These are phyloP conservation scores for Scomber japonicus DNA, from an alignment of 2,113 vertebrate genomes.

Conservation along the genomic window DNA sequence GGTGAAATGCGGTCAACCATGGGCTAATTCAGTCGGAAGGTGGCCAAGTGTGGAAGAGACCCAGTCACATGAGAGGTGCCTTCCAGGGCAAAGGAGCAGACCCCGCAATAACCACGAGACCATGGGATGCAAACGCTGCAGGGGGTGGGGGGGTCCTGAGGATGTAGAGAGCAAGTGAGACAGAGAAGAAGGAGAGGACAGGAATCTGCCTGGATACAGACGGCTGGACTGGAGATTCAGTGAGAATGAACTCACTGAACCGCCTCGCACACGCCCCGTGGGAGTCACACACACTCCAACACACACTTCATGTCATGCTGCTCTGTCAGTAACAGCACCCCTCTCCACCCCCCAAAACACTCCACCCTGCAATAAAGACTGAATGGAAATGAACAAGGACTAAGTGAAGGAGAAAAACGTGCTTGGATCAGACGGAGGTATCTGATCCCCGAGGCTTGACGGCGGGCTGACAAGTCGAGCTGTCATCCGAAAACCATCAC, in stretches of 20 bases:
- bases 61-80: constrained; percentile 45
- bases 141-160: constrained; percentile 28
- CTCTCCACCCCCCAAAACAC: background rate
- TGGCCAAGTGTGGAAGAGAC: constrained; percentile 53
- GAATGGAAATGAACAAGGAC: constrained; percentile 35
- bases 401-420: constrained; percentile 39
- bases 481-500: constrained; percentile 21
- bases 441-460: constrained; percentile 47
- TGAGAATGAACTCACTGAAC: constrained; percentile 57
- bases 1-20: constrained; percentile 41
- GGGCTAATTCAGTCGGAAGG: constrained; percentile 30
- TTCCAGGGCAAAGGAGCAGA: constrained; percentile 32
- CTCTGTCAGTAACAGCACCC: background rate
- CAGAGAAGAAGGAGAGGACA: background rate
- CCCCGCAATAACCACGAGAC: constrained; percentile 19
- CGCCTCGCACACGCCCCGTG: constrained; percentile 30
- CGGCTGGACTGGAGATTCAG: background rate
- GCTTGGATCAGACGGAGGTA: constrained; percentile 30
- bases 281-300: constrained; percentile 31
- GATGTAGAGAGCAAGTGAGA: constrained; percentile 4
- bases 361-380: constrained; percentile 33
- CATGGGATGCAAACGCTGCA: background rate
- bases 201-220: constrained; percentile 54
- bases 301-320: constrained; percentile 3
- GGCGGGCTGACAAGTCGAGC: constrained; percentile 30